Evolutionary conservation across 2,797 vertebrate genomes (phyloP), one percentile per base, ranked within the genome.

Genomic region (Momotus momota): DNA sequence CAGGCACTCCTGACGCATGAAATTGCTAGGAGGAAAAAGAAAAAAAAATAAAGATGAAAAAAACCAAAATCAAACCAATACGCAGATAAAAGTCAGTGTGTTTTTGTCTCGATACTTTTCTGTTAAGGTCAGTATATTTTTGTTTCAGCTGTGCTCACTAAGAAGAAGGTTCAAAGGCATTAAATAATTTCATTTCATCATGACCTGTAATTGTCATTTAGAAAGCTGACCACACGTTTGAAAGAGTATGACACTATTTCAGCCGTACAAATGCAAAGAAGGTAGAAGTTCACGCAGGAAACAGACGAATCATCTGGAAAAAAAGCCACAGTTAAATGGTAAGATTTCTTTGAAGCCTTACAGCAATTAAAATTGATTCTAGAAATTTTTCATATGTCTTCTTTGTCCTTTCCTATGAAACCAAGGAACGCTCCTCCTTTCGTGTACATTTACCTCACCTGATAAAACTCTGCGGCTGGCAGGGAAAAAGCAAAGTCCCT

Each of bases 1-100:
- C 98, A 99, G 97, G 97, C 99, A 99, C 95, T 99, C 99, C 97
- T 99, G 99, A 84, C 99, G 99, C 99, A 99, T 99, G 98, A 99
- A 99, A 98, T 99, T 99, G 97, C 99, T 99, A 26, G 41, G 31
- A 55, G 29, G 13, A 3, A 72, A 74, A 40, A 57, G 49, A 0
- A 9, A 2, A 11, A 43, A 52, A 41, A 46, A 20, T 17, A 23
- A 45, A 31, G 7, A 22, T 19, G 13, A 7, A 1, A 9, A 12
- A 48, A 40, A 9, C 33, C 25, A 23, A 48, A 27, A 31, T 57
- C 19, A 75, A 65, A 67, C 14, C 43, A 90, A 25, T 19, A 14
- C 51, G 75, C 0, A 78, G 46, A 80, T 38, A 21, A 73, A 90
- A 90, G 25, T 62, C 33, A 69, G 8, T 12, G 17, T 84, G 10